Percentiles rank a stretch among this genome's conserved stretches.
Conservation (phyloP, 1,140 invertebrate genomes). For the Vanessa atalanta region DNA sequence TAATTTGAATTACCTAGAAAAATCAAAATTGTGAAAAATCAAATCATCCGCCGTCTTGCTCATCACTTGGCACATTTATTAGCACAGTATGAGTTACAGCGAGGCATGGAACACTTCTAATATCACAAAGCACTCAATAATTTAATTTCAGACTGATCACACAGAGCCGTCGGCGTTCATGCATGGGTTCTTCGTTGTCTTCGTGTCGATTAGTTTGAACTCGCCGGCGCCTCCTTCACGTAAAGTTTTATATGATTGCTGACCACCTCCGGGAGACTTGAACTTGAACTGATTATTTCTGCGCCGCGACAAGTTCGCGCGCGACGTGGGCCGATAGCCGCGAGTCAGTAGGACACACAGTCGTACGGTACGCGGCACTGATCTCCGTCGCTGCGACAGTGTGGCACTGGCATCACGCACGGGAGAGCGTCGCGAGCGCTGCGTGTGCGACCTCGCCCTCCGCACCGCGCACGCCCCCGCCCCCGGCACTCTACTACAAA, state of each 20-base stretch:
- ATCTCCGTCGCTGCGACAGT: neutral
- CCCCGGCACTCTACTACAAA: constrained; percentile 4
- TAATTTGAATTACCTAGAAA: neutral
- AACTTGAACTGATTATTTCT: neutral
- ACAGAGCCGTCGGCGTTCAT: too few species aligned
- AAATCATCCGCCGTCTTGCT: constrained; percentile 1
- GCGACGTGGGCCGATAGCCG: neutral
- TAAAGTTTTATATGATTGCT: neutral
- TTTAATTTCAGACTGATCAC: neutral
- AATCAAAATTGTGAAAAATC: neutral
- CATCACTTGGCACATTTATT: constrained; percentile 15
- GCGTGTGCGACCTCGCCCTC: constrained; percentile 9
- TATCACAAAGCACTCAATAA: neutral
- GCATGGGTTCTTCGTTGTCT: too few species aligned
- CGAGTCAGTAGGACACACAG: neutral
- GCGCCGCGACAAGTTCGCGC: neutral
- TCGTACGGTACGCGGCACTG: neutral
- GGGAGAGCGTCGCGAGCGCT: constrained; percentile 1
- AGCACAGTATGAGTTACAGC: neutral
- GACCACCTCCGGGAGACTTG: neutral
- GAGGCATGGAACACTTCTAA: neutral
- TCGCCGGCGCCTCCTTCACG: too few species aligned
- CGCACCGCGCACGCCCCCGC: neutral
- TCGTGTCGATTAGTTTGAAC: too few species aligned
- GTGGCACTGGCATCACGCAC: neutral